Conservation (phyloP, 2,888 invertebrate species). For the Julus scandinavius region DNA sequence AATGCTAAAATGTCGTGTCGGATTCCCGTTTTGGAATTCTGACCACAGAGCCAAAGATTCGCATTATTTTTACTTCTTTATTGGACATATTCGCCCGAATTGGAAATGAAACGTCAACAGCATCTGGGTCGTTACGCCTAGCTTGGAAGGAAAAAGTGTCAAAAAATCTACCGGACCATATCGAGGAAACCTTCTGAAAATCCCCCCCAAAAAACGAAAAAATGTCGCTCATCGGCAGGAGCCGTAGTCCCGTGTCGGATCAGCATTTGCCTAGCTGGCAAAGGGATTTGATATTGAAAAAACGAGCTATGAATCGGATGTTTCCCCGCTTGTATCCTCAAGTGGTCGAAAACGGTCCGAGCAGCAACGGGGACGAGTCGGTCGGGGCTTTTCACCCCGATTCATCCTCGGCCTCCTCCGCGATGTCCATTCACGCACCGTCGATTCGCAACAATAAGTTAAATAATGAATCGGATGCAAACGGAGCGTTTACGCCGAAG, state of each 20-base stretch:
- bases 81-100: too few relatives aligned
- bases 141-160: too few relatives aligned
- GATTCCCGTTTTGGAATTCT: too few relatives aligned
- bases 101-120: too few relatives aligned
- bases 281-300: constrained; percentile 55
- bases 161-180: too few relatives aligned
- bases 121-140: too few relatives aligned
- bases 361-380: not conserved
- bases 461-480: too few relatives aligned
- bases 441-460: not conserved
- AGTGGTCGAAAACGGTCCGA: not conserved
- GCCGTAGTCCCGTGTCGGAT: not conserved
- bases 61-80: too few relatives aligned
- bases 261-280: constrained; percentile 54
- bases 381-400: too few relatives aligned
- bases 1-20: too few relatives aligned
- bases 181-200: not conserved
- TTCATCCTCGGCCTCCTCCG: not conserved
- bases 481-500: too few relatives aligned
- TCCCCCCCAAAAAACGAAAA: not conserved
- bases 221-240: not conserved
- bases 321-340: not conserved
- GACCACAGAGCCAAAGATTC: too few relatives aligned
- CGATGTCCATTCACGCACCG: not conserved
- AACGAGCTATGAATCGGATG: constrained; percentile 48